Evolutionary conservation across 35 echinoderm and acorn worm genomes (phyloP).

Genomic region (Lytechinus pictus): DNA sequence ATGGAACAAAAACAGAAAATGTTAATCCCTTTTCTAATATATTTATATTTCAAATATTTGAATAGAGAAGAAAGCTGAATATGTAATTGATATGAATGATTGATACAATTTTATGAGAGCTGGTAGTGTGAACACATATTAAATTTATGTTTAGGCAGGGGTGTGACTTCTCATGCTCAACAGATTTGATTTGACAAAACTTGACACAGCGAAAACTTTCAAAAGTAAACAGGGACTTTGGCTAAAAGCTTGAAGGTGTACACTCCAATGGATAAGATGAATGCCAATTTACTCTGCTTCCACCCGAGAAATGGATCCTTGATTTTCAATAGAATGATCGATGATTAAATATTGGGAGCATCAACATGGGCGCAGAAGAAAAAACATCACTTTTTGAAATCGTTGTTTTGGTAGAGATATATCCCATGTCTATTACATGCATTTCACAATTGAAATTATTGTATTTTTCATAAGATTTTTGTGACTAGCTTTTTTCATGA

Average conservation of each 20-base stretch:
- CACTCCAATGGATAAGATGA: not conserved
- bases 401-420: no score
- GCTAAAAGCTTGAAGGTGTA: not conserved
- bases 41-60: no score
- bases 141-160: not conserved
- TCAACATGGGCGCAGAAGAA: not conserved
- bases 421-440: not conserved
- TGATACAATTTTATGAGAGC: no score
- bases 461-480: no score
- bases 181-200: not conserved
- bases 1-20: no score
- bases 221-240: not conserved
- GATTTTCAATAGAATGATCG: not conserved
- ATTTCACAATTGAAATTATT: not conserved
- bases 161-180: not conserved
- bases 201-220: not conserved
- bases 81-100: no score
- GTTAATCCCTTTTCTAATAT: no score
- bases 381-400: not conserved
- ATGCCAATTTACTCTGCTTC: slow-evolving; percentile 12
- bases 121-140: not conserved
- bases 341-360: not conserved
- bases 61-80: no score
- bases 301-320: not conserved
- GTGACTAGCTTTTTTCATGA: no score